phyloP scores from a whole-genome alignment of 2,797 vertebrate genomes.

The Champsocephalus gunnari region DNA sequence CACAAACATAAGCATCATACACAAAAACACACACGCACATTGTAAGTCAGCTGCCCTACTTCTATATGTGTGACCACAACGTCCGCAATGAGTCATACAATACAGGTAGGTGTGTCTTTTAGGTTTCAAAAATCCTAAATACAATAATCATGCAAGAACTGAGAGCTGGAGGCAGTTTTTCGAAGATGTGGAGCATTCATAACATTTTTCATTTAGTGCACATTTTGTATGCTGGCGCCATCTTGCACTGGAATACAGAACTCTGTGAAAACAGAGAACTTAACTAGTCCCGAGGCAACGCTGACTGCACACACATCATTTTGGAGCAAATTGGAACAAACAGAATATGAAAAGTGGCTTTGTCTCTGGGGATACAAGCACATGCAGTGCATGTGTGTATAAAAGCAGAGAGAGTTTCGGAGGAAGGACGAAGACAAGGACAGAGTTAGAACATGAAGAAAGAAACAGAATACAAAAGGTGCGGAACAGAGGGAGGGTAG shows the following conservation, averaged over 20 bases:
- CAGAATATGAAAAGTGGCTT: conserved; percentile 81
- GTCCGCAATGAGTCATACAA: conserved; percentile 38
- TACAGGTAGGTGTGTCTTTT: conserved; percentile 24
- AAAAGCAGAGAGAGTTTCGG: conserved; percentile 46
- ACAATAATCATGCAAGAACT: conserved; percentile 43
- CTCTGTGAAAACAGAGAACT: conserved; percentile 70
- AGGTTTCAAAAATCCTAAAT: conserved; percentile 48
- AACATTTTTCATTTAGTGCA: conserved; percentile 44
- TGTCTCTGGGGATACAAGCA: conserved; percentile 66
- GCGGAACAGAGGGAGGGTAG: conserved; percentile 36
- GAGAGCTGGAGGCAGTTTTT: conserved; percentile 58
- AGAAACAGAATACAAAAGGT: conserved; percentile 46
- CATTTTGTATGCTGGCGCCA: conserved; percentile 63
- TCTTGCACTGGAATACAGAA: conserved; percentile 70
- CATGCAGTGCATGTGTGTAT: conserved; percentile 57
- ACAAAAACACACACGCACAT: conserved; percentile 7
- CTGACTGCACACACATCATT: conserved; percentile 78
- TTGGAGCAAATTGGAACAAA: conserved; percentile 83
- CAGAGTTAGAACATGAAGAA: conserved; percentile 42
- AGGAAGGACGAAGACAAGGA: conserved; percentile 70
- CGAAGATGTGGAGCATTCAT: conserved; percentile 44
- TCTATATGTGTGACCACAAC: conserved; percentile 32
- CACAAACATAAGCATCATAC: conserved; percentile 6
- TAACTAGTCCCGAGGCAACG: conserved; percentile 74
- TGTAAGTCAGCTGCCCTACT: conserved; percentile 40